Evolutionary conservation across 2,888 invertebrate species (phyloP).

Genomic region (Campopleginae sp.): DNA sequence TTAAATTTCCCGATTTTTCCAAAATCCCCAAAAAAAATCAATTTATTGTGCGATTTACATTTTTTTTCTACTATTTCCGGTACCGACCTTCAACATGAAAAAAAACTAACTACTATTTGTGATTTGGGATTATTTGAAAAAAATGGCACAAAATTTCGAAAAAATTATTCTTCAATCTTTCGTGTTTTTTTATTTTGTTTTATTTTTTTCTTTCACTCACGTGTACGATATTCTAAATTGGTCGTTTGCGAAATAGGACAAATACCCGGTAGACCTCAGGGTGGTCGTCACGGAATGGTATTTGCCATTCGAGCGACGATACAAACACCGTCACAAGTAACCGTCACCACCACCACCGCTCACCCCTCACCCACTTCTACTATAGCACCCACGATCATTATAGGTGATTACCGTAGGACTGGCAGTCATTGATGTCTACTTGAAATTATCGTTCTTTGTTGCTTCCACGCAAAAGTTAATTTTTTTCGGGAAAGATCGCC

Average conservation of each 20-base stretch:
- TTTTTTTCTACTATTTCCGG: not conserved
- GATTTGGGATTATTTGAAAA: not conserved
- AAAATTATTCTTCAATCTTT: not conserved
- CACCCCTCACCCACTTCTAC: slow-evolving; percentile 83
- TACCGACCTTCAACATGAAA: not conserved
- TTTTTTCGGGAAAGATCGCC: not conserved
- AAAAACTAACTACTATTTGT: not conserved
- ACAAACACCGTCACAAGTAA: slow-evolving; percentile 79
- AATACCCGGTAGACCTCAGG: slow-evolving; percentile 88
- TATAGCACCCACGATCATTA: slow-evolving; percentile 83
- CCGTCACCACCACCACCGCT: slow-evolving; percentile 70
- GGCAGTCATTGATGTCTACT: slow-evolving; percentile 71
- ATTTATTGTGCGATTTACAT: not conserved
- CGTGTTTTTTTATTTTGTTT: not conserved
- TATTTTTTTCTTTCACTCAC: not conserved
- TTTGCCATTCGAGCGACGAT: slow-evolving; percentile 86
- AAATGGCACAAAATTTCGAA: not conserved
- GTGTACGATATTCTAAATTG: slow-evolving; percentile 53
- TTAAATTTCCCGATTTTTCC: not conserved
- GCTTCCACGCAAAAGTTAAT: not conserved
- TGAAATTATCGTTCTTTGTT: slow-evolving; percentile 42
- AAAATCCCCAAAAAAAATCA: not conserved
- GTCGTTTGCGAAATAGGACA: slow-evolving; percentile 85
- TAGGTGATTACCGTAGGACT: slow-evolving; percentile 83
- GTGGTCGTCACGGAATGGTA: slow-evolving; percentile 88